These are phyloP conservation scores for Ectobius pallidus DNA, from an alignment of 2,888 invertebrate species.

Conservation along the genomic window DNA sequence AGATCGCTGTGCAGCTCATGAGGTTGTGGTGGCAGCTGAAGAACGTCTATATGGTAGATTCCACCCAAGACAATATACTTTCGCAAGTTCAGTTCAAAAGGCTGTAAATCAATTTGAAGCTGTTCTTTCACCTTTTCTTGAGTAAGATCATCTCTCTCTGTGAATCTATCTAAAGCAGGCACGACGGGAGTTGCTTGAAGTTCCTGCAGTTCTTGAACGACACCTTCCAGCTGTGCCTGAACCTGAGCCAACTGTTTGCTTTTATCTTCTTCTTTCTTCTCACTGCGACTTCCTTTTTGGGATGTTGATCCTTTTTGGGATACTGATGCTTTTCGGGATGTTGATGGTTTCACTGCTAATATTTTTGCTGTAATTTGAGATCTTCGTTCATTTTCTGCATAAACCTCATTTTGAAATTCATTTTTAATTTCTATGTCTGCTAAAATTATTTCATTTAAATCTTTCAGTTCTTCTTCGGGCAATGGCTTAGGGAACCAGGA, in stretches of 20 bases:
- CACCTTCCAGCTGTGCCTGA: not conserved
- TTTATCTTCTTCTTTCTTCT: not conserved
- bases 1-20: constrained; percentile 41
- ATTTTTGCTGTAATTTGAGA: not conserved
- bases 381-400: constrained; percentile 24
- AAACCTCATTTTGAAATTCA: not conserved
- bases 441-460: constrained; percentile 14
- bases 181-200: constrained; percentile 6
- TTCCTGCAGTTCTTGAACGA: constrained; percentile 10
- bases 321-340: too few species aligned
- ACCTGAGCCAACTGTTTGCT: too few species aligned
- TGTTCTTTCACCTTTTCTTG: constrained; percentile 14
- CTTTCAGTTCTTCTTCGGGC: constrained; percentile 48
- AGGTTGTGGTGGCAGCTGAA: constrained; percentile 80
- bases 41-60: constrained; percentile 72
- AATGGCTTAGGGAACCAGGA: constrained; percentile 52
- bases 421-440: not conserved
- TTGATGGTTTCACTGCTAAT: constrained; percentile 9
- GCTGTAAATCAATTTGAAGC: not conserved
- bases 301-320: not conserved
- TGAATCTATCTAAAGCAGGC: constrained; percentile 23
- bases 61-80: constrained; percentile 80
- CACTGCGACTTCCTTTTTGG: not conserved
- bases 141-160: constrained; percentile 20
- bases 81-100: constrained; percentile 71